Evolutionary conservation across 2,888 invertebrate genomes (phyloP).

Genomic region (Copidosoma aretas): DNA sequence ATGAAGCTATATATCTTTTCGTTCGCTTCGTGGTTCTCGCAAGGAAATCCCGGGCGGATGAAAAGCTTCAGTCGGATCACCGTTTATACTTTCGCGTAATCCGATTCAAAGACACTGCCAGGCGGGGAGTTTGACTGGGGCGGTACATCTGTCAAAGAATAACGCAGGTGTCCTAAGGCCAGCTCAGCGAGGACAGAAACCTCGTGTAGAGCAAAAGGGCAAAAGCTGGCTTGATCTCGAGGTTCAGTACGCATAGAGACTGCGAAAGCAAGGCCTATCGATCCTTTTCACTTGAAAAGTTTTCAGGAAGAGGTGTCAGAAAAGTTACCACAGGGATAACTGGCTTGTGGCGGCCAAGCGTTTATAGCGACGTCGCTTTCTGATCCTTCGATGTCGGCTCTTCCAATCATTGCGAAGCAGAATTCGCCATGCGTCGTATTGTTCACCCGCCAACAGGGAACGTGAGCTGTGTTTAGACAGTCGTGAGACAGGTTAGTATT

Average conservation of each 20-base stretch:
- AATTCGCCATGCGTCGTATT: conserved; percentile 76
- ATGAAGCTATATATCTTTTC: conserved; percentile 35
- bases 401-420: conserved; percentile 78
- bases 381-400: conserved; percentile 78
- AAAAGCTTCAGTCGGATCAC: too few species aligned
- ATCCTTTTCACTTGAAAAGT: conserved; percentile 67
- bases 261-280: conserved; percentile 73
- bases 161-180: conserved; percentile 58
- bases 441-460: conserved; percentile 74
- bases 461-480: conserved; percentile 73
- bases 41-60: too few species aligned
- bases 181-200: conserved; percentile 74
- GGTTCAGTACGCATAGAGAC: conserved; percentile 64
- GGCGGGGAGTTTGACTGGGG: conserved; percentile 73
- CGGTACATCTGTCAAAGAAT: conserved; percentile 58
- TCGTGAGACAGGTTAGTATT: conserved; percentile 67
- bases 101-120: conserved; percentile 66
- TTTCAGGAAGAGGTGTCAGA: conserved; percentile 44
- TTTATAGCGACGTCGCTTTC: conserved; percentile 73
- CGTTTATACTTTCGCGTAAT: conserved; percentile 53
- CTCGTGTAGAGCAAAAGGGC: conserved; percentile 73
- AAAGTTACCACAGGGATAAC: conserved; percentile 67
- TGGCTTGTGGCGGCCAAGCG: conserved; percentile 72
- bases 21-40: conserved; percentile 50
- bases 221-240: conserved; percentile 50